Evolutionary conservation across 1,140 invertebrate species (phyloP).

Genomic region (Linepithema humile): DNA sequence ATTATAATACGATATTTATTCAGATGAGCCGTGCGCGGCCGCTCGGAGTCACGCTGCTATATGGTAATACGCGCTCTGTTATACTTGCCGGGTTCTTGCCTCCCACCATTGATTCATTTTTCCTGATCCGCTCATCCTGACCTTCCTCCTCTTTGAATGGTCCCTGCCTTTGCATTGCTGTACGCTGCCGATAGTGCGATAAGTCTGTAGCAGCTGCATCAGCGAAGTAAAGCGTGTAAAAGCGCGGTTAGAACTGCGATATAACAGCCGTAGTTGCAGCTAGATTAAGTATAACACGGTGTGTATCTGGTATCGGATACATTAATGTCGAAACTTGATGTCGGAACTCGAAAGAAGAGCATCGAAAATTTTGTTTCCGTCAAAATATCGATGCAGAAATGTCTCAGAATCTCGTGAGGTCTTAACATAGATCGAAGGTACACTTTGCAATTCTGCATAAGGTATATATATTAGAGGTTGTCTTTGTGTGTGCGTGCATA

Average conservation of each 20-base stretch:
- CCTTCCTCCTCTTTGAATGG: neutral
- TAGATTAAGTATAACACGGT: neutral
- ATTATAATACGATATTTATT: slow-evolving; percentile 85
- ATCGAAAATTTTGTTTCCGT: neutral
- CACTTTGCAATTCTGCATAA: slow-evolving; percentile 57
- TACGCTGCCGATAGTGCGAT: slow-evolving; percentile 9
- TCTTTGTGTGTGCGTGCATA: slow-evolving; percentile 47
- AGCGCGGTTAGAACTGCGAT: neutral
- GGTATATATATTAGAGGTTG: slow-evolving; percentile 18
- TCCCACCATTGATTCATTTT: slow-evolving; percentile 64
- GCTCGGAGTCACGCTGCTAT: slow-evolving; percentile 82
- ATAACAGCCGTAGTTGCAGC: neutral
- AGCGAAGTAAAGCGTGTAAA: neutral
- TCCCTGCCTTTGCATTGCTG: slow-evolving; percentile 5
- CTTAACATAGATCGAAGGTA: slow-evolving; percentile 38
- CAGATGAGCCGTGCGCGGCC: slow-evolving; percentile 78
- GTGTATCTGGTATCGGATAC: neutral
- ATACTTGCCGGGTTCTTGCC: slow-evolving; percentile 51
- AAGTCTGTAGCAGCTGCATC: slow-evolving; percentile 14
- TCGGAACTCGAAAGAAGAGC: neutral
- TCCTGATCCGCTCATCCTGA: slow-evolving; percentile 7
- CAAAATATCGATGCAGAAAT: neutral
- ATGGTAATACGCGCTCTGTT: slow-evolving; percentile 75
- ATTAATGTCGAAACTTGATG: neutral
- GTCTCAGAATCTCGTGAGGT: neutral